A percentile compares a stretch with the other conserved stretches of the same genome.
phyloP scores from a whole-genome alignment of 2,888 invertebrate species.

The Rotaria sp. region DNA sequence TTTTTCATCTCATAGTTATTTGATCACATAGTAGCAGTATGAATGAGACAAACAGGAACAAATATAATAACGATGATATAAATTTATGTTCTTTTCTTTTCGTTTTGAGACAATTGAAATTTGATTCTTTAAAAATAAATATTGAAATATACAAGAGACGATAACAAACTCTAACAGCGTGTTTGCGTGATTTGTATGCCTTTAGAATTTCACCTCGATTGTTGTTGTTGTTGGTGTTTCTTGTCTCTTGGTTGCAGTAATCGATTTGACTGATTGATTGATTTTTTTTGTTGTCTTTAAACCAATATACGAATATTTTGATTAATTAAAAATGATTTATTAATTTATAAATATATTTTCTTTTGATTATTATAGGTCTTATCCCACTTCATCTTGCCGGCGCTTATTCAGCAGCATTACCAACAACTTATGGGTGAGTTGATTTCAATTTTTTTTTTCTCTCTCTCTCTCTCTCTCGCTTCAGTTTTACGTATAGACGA shows the following conservation, averaged over 20 bases:
- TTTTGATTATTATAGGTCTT: neutral
- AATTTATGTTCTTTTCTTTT: neutral
- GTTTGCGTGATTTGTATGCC: slow-evolving; percentile 17
- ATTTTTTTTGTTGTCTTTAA: neutral
- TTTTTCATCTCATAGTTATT: slow-evolving; percentile 11
- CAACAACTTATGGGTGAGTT: slow-evolving; percentile 29
- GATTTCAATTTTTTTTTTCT: neutral
- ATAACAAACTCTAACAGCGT: slow-evolving; percentile 16
- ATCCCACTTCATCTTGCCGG: slow-evolving; percentile 17
- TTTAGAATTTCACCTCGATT: slow-evolving; percentile 10
- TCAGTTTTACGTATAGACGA: neutral
- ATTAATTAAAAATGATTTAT: neutral
- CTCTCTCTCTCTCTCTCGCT: neutral
- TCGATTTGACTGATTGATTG: neutral
- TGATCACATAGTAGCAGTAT: neutral
- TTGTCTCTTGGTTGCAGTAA: slow-evolving; percentile 5
- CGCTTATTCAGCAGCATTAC: slow-evolving; percentile 27
- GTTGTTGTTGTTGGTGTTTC: neutral
- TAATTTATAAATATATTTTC: neutral
- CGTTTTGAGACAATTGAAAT: slow-evolving; percentile 4
- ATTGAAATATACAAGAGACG: neutral
- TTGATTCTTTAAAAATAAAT: slow-evolving; percentile 13
- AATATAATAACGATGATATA: neutral
- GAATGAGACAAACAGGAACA: slow-evolving; percentile 22
- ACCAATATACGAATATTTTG: neutral